Evolutionary conservation across 2,888 invertebrate genomes (phyloP).

Genomic region (Pammene fasciana): DNA sequence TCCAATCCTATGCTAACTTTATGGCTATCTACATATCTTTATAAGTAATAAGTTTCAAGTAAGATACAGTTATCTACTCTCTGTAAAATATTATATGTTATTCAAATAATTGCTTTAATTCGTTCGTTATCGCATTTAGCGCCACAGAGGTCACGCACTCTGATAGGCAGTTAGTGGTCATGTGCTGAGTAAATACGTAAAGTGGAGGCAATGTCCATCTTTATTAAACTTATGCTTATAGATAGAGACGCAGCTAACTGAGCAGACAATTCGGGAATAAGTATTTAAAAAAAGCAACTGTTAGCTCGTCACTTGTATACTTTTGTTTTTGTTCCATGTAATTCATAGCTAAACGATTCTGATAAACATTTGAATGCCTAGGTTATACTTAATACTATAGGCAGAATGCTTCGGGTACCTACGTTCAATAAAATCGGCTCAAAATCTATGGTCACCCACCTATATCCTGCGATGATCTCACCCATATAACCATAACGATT

Average conservation of each 20-base stretch:
- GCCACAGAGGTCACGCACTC: slow-evolving; percentile 5
- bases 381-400: too few species aligned
- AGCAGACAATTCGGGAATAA: background rate
- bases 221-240: background rate
- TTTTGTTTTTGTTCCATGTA: too few species aligned
- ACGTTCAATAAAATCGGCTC: slow-evolving; percentile 2
- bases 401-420: background rate
- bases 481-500: slow-evolving; percentile 16
- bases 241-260: background rate
- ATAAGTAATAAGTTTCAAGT: background rate
- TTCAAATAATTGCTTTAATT: background rate
- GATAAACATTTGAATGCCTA: too few species aligned
- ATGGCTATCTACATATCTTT: background rate
- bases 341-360: too few species aligned
- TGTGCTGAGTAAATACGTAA: background rate
- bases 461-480: slow-evolving; percentile 50
- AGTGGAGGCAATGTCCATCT: background rate
- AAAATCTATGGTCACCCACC: slow-evolving; percentile 44
- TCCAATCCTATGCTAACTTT: too few species aligned
- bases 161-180: background rate
- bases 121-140: background rate
- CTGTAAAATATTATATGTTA: slow-evolving; percentile 15
- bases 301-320: too few species aligned
- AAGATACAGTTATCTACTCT: slow-evolving; percentile 15
- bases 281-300: background rate